Conservation (phyloP, 2,888 invertebrate genomes). For the Acanthosepion lycidas region DNA sequence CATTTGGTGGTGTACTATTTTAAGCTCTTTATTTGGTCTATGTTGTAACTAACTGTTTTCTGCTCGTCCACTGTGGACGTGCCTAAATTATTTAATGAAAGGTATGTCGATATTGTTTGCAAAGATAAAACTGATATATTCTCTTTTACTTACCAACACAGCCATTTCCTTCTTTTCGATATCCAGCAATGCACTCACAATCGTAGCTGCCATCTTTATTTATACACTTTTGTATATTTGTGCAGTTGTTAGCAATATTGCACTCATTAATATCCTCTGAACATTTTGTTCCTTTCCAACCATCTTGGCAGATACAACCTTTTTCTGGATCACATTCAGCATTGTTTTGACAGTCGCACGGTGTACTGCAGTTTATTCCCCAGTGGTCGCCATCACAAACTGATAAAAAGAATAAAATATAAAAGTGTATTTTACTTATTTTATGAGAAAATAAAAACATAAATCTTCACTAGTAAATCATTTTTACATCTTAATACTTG, state of each 20-base stretch:
- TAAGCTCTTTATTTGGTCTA: too few relatives aligned
- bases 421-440: neutral
- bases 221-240: neutral
- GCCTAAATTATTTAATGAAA: too few relatives aligned
- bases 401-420: neutral
- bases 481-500: too few relatives aligned
- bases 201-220: neutral
- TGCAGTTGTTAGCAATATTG: neutral
- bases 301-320: neutral
- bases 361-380: neutral
- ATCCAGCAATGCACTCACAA: conserved; percentile 38
- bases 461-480: too few relatives aligned
- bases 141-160: neutral
- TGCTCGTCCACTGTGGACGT: too few relatives aligned
- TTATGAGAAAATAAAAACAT: too few relatives aligned
- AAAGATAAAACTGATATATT: too few relatives aligned
- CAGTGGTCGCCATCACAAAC: conserved; percentile 38
- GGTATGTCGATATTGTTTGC: too few relatives aligned
- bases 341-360: conserved; percentile 23
- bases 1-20: too few relatives aligned
- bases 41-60: too few relatives aligned
- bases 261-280: conserved; percentile 38
- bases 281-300: conserved; percentile 21
- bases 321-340: neutral
- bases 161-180: neutral